phyloP scores from a whole-genome alignment of 2,888 invertebrate species.

The Sinopyrophorus schimmeli region DNA sequence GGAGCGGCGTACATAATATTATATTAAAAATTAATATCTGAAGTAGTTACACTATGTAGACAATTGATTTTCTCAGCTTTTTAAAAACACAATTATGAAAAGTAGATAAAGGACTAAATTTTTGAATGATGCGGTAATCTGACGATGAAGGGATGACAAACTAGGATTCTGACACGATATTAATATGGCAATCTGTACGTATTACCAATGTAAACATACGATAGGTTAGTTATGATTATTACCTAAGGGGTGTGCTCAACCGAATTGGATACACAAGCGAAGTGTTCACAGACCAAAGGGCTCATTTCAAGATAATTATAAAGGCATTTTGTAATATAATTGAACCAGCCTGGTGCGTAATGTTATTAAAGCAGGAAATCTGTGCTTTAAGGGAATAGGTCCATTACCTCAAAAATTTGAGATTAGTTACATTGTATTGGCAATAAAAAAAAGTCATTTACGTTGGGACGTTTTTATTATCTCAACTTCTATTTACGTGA shows the following conservation, averaged over 20 bases:
- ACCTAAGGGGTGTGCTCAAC: slow-evolving; percentile 29
- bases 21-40: too few species aligned
- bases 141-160: slow-evolving; percentile 28
- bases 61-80: too few species aligned
- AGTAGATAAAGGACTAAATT: too few species aligned
- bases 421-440: too few species aligned
- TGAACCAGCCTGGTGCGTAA: slow-evolving; percentile 7
- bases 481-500: slow-evolving; percentile 2
- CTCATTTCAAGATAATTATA: slow-evolving; percentile 31
- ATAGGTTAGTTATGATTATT: slow-evolving; percentile 36
- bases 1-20: too few species aligned
- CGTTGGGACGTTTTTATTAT: slow-evolving; percentile 1
- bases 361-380: slow-evolving; percentile 5
- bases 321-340: slow-evolving; percentile 18
- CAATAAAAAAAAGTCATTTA: too few species aligned
- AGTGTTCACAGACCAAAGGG: slow-evolving; percentile 27
- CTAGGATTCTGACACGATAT: slow-evolving; percentile 33
- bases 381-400: too few species aligned
- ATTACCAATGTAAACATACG: slow-evolving; percentile 37
- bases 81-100: too few species aligned
- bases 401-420: too few species aligned
- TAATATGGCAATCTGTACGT: slow-evolving; percentile 38
- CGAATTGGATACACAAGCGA: slow-evolving; percentile 24
- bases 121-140: too few species aligned
- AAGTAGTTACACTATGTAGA: too few species aligned